Evolutionary conservation across 2,113 vertebrate genomes (phyloP), one percentile per base, ranked within the genome.

Genomic region (Percina caprodes): DNA sequence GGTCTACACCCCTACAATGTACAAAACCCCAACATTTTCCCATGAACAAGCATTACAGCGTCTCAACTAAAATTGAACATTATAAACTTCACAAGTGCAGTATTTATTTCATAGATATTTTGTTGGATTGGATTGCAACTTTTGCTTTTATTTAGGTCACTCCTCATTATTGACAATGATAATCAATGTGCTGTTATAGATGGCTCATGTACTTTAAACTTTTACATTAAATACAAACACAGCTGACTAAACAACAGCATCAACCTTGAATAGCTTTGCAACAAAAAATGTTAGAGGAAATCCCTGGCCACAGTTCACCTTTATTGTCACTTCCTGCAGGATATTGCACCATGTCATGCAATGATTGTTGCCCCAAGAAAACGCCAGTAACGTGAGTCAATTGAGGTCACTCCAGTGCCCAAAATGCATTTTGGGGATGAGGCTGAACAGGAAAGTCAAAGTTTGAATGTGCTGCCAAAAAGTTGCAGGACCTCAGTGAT

Each of bases 381-480:
- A n/a, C 18, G 73, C 59, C 58, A 55, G 62, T 46, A 63, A 74
- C 59, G 49, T 2, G 42, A 35, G 65, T 51, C 26, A 63, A 39
- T 35, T 23, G 24, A 71, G 46, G 15, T 69, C 48, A 58, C 49
- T 26, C 42, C 9, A 35, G 33, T 6, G 10, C 59, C 74, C 46
- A 39, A 42, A 58, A 63, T 39, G 23, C 46, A 11, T 52, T 62
- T 61, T 51, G 12, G 42, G 30, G 3, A 35, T 49, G 45, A 69
- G 39, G 30, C 19, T 55, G 30, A 82, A 80, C 42, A 80, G 69
- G 65, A 89, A 80, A 74, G 77, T 52, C 7, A 54, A 46, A 65
- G 30, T 54, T 79, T 76, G 46, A 69, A 26, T 69, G 62, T 68
- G 23, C 59, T 76, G 67, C 61, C 74, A 76, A 78, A 70, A 56